These are phyloP conservation scores for Siniperca obscura DNA, from an alignment of 2,797 vertebrate species.

Conservation along the genomic window DNA sequence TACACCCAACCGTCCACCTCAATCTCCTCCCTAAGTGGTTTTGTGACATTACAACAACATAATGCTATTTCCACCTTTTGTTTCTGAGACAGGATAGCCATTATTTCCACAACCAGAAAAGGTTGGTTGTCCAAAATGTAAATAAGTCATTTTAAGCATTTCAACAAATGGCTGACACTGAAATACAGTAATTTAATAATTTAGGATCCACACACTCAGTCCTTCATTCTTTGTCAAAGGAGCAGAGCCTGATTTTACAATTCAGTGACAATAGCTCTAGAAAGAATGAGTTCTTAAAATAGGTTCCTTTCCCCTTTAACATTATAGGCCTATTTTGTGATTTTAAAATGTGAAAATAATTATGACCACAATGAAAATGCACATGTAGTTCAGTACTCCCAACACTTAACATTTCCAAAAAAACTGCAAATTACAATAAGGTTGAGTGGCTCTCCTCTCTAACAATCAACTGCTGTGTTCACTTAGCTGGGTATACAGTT, in stretches of 20 bases:
- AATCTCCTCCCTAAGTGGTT: neutral
- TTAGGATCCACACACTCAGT: neutral
- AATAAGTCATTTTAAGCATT: neutral
- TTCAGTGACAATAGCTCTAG: constrained; percentile 3
- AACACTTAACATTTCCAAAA: constrained; percentile 32
- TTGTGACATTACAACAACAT: neutral
- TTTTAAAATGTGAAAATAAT: constrained; percentile 53
- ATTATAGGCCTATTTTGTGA: constrained; percentile 1
- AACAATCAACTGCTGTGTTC: neutral
- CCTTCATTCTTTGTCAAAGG: neutral
- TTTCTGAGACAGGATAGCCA: neutral
- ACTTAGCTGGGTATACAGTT: neutral
- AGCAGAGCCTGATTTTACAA: constrained; percentile 3
- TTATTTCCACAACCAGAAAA: constrained; percentile 1
- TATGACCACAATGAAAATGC: constrained; percentile 20
- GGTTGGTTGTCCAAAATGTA: neutral
- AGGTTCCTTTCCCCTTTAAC: constrained; percentile 2
- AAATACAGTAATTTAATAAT: neutral
- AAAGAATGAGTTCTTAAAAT: constrained; percentile 7
- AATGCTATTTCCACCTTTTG: neutral
- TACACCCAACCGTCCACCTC: neutral
- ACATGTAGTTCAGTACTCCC: neutral
- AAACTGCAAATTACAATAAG: constrained; percentile 1
- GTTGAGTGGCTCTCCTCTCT: constrained; percentile 34
- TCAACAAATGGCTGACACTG: neutral